Evolutionary conservation across 2,797 vertebrate genomes (phyloP), one percentile per base, ranked within the genome.

Genomic region (Sebastiscus tertius): DNA sequence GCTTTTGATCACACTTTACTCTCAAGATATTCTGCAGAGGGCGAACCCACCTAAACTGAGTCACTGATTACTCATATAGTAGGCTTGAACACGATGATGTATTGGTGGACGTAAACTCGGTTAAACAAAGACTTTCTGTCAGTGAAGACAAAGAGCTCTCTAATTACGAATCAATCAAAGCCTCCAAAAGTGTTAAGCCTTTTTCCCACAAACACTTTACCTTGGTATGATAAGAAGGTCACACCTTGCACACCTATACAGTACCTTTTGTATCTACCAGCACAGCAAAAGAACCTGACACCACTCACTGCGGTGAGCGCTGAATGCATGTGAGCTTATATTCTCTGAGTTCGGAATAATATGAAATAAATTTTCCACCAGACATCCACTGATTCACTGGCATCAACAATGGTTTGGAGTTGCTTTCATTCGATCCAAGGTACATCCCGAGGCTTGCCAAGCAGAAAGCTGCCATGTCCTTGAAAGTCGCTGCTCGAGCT

Each of bases 401-500:
- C 82, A 62, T 54, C 64, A 59, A 52, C 61, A 71, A 49, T 46
- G 26, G 18, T 74, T 84, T 46, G 60, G 70, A 81, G 77, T 72
- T 70, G 65, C 72, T 65, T 65, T 65, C 36, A 42, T 46, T 78
- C 2, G 1, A 62, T 56, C 58, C 56, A 24, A 77, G 72, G 69
- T 81, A 39, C 65, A 81, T 77, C 70, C 70, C 0, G 24, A 54
- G 72, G 75, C 72, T 62, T 77, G 68, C 62, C 73, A 79, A 68
- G 69, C 77, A 79, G 39, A 66, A 75, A 63, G 54, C 80, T 72
- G 77, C 82, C 58, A 63, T 36, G 81, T 87, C 91, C 82, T 90
- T 93, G 90, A 87, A 83, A 81, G 75, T 71, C 11, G 7, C 36
- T 52, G 77, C 81, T 83, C 27, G 20, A 74, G 73, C 52, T 85